A percentile compares a stretch with the other conserved stretches of the same genome.
Conservation (phyloP, 2,113 vertebrate genomes). For the Varanus komodoensis region DNA sequence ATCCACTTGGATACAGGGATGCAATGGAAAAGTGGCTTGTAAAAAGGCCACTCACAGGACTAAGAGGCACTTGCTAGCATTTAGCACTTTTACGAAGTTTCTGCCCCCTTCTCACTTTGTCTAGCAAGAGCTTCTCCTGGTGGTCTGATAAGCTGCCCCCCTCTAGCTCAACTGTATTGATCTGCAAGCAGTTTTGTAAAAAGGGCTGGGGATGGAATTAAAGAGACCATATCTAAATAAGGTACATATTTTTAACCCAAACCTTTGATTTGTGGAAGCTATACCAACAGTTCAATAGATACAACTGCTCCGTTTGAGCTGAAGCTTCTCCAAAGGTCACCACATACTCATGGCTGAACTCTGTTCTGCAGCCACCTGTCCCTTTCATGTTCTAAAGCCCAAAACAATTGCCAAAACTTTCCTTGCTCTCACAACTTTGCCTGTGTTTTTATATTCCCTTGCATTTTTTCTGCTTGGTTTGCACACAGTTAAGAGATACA, state of each 20-base stretch:
- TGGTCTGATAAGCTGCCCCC: background rate
- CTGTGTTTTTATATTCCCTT: background rate
- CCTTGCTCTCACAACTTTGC: background rate
- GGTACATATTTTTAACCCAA: background rate
- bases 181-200: background rate
- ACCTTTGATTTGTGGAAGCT: background rate
- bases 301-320: background rate
- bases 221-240: background rate
- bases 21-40: background rate
- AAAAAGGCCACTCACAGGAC: background rate
- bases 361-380: too few species aligned
- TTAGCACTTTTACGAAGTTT: background rate
- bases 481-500: background rate
- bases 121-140: background rate
- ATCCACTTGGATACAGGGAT: background rate
- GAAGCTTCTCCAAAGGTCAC: background rate
- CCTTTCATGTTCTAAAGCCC: too few species aligned
- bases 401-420: background rate
- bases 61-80: too few species aligned
- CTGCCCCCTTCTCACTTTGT: background rate
- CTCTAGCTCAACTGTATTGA: background rate
- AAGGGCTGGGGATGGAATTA: background rate
- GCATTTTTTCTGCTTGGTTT: background rate
- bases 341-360: background rate
- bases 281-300: background rate